Evolutionary conservation across 37 sponge, comb jelly and placozoan genomes (phyloP).

Genomic region (Chondrosia reniformis): DNA sequence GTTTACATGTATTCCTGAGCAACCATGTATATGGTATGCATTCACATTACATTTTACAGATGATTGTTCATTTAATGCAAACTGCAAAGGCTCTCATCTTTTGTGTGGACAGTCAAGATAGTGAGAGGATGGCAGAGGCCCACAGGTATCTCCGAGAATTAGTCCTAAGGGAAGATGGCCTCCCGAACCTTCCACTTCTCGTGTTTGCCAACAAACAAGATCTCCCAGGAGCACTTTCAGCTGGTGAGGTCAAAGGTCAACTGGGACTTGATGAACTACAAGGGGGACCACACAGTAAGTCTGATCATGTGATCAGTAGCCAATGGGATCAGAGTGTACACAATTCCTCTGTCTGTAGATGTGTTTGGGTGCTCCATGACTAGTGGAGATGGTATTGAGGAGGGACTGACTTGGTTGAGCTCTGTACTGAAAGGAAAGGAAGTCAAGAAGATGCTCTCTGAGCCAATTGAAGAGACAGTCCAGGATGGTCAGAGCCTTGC

Average conservation of each 20-base stretch:
- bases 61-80: no score
- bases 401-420: neutral
- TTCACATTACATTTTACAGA: no score
- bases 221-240: neutral
- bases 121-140: conserved; percentile 26
- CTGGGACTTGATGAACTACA: conserved; percentile 12
- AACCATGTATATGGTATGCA: no score
- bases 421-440: neutral
- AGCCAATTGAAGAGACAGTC: neutral
- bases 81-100: conserved; percentile 33
- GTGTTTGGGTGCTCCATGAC: neutral
- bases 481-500: neutral
- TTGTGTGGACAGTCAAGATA: conserved; percentile 42
- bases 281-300: neutral
- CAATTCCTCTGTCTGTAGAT: neutral
- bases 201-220: conserved; percentile 52
- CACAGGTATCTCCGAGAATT: conserved; percentile 1
- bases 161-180: conserved; percentile 19
- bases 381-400: neutral
- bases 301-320: neutral
- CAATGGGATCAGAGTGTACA: neutral
- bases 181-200: no score
- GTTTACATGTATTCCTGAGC: no score
- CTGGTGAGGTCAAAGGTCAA: conserved; percentile 12
- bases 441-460: neutral